Evolutionary conservation across 2,888 invertebrate genomes (phyloP).

Genomic region (Drosophila ustulata): DNA sequence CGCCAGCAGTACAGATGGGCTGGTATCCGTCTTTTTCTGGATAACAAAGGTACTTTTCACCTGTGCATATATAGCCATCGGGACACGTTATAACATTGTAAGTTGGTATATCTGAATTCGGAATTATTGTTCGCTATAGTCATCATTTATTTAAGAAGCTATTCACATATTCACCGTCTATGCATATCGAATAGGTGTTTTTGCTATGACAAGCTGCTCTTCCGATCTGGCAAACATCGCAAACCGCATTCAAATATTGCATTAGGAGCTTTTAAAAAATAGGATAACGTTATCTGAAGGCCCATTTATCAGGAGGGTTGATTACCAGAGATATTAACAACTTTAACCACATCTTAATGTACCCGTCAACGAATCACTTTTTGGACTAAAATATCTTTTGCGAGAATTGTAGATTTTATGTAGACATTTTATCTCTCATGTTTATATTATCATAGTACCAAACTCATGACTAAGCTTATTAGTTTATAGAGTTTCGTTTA

Average conservation of each 20-base stretch:
- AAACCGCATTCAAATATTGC: constrained; percentile 28
- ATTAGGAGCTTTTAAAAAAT: constrained; percentile 42
- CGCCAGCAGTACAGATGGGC: constrained; percentile 36
- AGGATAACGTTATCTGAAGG: neutral
- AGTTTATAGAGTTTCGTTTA: constrained; percentile 3
- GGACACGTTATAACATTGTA: constrained; percentile 46
- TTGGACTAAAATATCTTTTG: constrained; percentile 24
- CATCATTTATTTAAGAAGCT: neutral
- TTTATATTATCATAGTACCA: constrained; percentile 27
- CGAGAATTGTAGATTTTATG: constrained; percentile 27
- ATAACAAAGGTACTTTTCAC: constrained; percentile 54
- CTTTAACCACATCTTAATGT: constrained; percentile 19
- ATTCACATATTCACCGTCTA: constrained; percentile 24
- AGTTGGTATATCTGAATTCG: constrained; percentile 34
- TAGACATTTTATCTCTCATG: constrained; percentile 12
- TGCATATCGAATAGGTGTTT: constrained; percentile 58
- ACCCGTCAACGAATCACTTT: constrained; percentile 8
- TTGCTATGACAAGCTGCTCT: constrained; percentile 57
- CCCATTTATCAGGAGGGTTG: neutral
- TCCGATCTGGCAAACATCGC: constrained; percentile 53
- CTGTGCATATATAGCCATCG: constrained; percentile 54
- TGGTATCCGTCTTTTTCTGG: constrained; percentile 4
- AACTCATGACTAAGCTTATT: constrained; percentile 9
- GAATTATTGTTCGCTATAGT: neutral
- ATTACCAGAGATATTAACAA: constrained; percentile 14